phyloP scores from a whole-genome alignment of 2,888 invertebrate species.

The Diogma glabrata region DNA sequence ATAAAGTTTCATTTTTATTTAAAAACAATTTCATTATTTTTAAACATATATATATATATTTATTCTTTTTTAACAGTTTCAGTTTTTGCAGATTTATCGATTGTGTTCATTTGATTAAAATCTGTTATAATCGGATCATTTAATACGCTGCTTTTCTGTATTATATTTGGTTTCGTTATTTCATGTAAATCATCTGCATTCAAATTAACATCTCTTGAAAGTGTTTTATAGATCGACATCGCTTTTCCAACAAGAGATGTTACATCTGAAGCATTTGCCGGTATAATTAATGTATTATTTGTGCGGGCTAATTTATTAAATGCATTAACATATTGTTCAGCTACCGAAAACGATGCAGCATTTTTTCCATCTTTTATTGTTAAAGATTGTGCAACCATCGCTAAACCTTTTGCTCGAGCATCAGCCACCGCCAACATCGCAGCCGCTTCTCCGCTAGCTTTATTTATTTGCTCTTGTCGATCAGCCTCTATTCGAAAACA shows the following conservation, averaged over 20 bases:
- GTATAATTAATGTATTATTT: conserved; percentile 89
- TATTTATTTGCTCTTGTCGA: conserved; percentile 87
- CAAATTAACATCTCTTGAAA: conserved; percentile 21
- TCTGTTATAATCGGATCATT: too few species aligned
- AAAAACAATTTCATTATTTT: background rate
- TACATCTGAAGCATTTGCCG: conserved; percentile 65
- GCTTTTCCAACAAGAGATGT: conserved; percentile 33
- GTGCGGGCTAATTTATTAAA: conserved; percentile 88
- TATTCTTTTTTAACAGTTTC: conserved; percentile 5
- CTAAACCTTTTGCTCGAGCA: conserved; percentile 76
- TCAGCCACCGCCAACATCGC: conserved; percentile 85
- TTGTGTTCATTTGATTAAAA: too few species aligned
- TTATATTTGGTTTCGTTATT: too few species aligned
- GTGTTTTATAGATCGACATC: conserved; percentile 31
- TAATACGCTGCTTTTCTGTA: too few species aligned
- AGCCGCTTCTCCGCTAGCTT: conserved; percentile 83
- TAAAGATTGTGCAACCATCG: conserved; percentile 57
- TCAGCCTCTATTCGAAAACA: too few species aligned
- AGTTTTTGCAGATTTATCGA: too few species aligned
- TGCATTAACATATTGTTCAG: conserved; percentile 92
- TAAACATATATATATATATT: background rate
- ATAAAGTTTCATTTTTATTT: too few species aligned
- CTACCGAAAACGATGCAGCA: conserved; percentile 85
- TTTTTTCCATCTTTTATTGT: conserved; percentile 58
- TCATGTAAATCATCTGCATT: too few species aligned